phyloP scores from a whole-genome alignment of 2,888 invertebrate species.

The Oscheius myriophilus region DNA sequence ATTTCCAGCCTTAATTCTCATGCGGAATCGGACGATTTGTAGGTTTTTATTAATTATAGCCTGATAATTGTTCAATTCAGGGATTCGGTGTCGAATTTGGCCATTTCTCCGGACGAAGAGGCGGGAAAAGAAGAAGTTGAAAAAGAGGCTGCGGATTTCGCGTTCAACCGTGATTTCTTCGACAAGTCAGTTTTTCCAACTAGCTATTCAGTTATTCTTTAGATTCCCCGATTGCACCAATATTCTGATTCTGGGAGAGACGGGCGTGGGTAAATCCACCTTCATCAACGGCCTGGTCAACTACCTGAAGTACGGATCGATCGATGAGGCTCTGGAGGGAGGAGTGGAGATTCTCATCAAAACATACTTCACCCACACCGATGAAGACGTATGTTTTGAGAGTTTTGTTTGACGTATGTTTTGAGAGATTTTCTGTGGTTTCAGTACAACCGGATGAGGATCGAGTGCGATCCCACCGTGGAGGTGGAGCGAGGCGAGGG shows the following conservation, averaged over 20 bases:
- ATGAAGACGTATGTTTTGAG: constrained; percentile 6
- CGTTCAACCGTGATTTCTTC: neutral
- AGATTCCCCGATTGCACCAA: too few species aligned
- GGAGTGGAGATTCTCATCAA: constrained; percentile 28
- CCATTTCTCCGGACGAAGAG: too few species aligned
- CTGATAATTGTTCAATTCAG: too few species aligned
- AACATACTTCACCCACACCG: constrained; percentile 10
- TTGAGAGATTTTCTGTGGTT: neutral
- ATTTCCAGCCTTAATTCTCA: too few species aligned
- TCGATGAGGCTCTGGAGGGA: constrained; percentile 14
- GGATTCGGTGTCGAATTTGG: too few species aligned
- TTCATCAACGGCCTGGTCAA: constrained; percentile 29
- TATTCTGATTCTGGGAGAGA: constrained; percentile 16
- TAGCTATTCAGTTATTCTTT: too few species aligned
- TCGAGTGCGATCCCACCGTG: constrained; percentile 11
- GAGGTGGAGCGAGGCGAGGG: neutral
- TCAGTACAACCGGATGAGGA: constrained; percentile 1
- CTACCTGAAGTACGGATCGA: constrained; percentile 15
- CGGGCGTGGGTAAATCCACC: constrained; percentile 30
- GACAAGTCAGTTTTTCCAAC: neutral
- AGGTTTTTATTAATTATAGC: too few species aligned
- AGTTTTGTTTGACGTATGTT: constrained; percentile 6
- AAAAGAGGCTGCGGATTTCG: neutral
- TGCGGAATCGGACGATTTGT: too few species aligned
- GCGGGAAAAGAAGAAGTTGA: neutral